A percentile compares a stretch with the other conserved stretches of the same genome.
These are phyloP conservation scores for Diarsia rubi DNA, from an alignment of 2,888 invertebrate genomes.

Conservation along the genomic window DNA sequence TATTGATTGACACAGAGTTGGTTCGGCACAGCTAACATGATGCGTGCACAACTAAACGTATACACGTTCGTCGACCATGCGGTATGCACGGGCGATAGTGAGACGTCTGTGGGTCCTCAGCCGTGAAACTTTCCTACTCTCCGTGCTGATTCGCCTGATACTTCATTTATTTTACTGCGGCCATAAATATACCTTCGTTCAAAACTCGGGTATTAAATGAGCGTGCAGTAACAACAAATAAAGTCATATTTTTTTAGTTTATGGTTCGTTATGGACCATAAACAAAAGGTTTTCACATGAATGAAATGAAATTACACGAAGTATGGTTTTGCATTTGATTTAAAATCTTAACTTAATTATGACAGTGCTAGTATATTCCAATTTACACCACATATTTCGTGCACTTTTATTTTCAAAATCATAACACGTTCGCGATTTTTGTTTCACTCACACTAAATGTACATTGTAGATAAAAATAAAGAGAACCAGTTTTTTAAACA, in stretches of 20 bases:
- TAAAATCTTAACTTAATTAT: not conserved
- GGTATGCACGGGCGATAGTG: conserved; percentile 72
- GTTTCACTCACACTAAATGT: not conserved
- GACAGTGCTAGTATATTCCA: not conserved
- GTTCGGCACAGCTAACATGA: conserved; percentile 12
- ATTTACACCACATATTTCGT: not conserved
- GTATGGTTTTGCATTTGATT: no score
- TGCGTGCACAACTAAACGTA: conserved; percentile 49
- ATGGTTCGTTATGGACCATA: not conserved
- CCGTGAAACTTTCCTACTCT: conserved; percentile 71
- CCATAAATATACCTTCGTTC: conserved; percentile 5
- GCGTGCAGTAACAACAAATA: conserved; percentile 5
- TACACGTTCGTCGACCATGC: conserved; percentile 66
- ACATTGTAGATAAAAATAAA: not conserved
- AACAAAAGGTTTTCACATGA: not conserved
- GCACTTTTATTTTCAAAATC: not conserved
- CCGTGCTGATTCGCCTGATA: conserved; percentile 40
- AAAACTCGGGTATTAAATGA: conserved; percentile 6
- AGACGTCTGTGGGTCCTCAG: conserved; percentile 62
- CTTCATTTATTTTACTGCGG: conserved; percentile 35
- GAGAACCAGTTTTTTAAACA: conserved; percentile 11
- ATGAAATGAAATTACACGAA: not conserved
- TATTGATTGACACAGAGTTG: conserved; percentile 3
- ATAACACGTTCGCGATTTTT: not conserved
- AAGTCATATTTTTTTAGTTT: not conserved